Evolutionary conservation across 2,888 invertebrate species (phyloP), one percentile per base, ranked within the genome.

Genomic region (Ametastegia equiseti): DNA sequence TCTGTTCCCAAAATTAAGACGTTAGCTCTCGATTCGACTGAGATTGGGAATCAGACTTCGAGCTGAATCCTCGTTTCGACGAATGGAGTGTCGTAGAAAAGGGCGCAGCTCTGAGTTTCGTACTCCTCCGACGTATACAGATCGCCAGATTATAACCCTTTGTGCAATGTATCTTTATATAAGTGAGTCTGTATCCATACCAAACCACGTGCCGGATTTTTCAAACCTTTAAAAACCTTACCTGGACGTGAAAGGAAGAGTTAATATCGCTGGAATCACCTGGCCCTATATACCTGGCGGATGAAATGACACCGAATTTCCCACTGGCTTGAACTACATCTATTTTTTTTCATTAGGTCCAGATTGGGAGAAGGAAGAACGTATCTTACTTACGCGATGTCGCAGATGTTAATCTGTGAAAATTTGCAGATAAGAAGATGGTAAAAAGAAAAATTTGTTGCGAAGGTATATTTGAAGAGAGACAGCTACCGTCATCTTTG

Each of bases 1-100:
- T 78, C 78, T 63, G 78, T 78, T 78, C 60, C 15, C 60, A 42
- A 60, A 63, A 78, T 78, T 78, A 63, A 78, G 78, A 78, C 60
- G 78, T 78, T 60, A 27, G 60, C 54, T 75, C 36, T 33, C 75
- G 75, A 75, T 75, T 75, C 50, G 9, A 19, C 13, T 54, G 50
- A 75, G 75, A 75, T 36, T 75, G 9, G 19, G 6, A 33, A 19
- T 7, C 30, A n/a, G 36, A 19, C 36, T 13, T 19, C 54, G 54
- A 11, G 13, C 54, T 23, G 47, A 45, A 47, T 54, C 54, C 1
- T 36, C 36, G 36, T 54, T 50, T 54, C 54, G 19, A 75, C 36
- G 36, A 75, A 71, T 71, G 75, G 23, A 54, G 33, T 15, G 50
- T n/a, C n/a, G 50, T 36, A 75, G 75, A 36, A 33, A 54, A 54